A percentile compares a stretch with the other conserved stretches of the same genome.
phyloP scores from a whole-genome alignment of 2,113 vertebrate species.

The Pachypanchax playfairii region DNA sequence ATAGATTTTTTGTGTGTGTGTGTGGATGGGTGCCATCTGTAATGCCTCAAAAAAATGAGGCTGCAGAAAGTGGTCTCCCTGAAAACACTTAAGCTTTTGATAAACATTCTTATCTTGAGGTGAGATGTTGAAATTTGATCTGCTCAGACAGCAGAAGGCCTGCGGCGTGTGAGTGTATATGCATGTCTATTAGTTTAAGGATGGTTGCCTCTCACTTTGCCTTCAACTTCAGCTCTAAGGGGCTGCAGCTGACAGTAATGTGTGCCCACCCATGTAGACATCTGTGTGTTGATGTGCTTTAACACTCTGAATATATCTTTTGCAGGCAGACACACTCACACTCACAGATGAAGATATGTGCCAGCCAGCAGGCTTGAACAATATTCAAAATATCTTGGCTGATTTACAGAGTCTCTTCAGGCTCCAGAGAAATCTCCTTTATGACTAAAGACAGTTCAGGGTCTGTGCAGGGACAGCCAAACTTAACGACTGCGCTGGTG shows the following conservation, averaged over 20 bases:
- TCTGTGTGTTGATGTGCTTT: constrained; percentile 35
- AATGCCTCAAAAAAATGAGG: constrained; percentile 33
- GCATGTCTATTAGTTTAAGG: constrained; percentile 47
- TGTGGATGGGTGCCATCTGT: constrained; percentile 45
- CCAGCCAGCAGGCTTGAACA: constrained; percentile 61
- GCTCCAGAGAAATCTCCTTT: constrained; percentile 61
- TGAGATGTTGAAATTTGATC: constrained; percentile 67
- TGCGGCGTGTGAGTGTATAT: constrained; percentile 28
- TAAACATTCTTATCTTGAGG: constrained; percentile 67
- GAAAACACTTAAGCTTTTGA: constrained; percentile 62
- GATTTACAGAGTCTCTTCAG: constrained; percentile 66
- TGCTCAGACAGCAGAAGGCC: constrained; percentile 53
- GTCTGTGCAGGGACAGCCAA: constrained; percentile 58
- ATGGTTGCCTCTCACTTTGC: constrained; percentile 59
- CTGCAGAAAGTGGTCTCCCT: constrained; percentile 24
- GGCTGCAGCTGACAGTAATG: constrained; percentile 67
- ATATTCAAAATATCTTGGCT: constrained; percentile 63
- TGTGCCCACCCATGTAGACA: constrained; percentile 79
- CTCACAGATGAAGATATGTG: constrained; percentile 33
- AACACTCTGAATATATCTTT: constrained; percentile 18
- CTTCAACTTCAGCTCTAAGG: constrained; percentile 59
- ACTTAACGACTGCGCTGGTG: constrained; percentile 48
- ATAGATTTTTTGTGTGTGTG: not conserved
- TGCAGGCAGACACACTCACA: not conserved
- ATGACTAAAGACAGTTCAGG: constrained; percentile 60